Evolutionary conservation across 2,113 vertebrate species (phyloP).

Genomic region (Entomyzon cyanotis): DNA sequence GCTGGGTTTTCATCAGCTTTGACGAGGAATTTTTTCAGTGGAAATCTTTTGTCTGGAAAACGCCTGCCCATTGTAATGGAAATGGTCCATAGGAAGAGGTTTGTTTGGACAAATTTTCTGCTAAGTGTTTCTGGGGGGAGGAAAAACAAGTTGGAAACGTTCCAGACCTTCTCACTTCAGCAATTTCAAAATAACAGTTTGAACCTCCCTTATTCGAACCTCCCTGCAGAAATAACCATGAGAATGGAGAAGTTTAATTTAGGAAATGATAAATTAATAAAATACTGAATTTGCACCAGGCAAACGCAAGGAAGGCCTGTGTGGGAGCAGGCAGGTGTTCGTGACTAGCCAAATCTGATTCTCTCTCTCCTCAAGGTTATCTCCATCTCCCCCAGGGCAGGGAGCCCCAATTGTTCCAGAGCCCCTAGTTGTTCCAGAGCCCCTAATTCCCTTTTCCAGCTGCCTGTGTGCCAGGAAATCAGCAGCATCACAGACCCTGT

Average conservation of each 20-base stretch:
- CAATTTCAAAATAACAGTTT: neutral
- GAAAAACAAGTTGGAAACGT: constrained; percentile 1
- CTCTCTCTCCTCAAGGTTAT: neutral
- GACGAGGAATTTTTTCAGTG: constrained; percentile 27
- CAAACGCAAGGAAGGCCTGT: neutral
- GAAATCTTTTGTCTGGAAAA: constrained; percentile 52
- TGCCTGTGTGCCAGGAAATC: rapidly evolving
- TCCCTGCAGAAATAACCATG: neutral
- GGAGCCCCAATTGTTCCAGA: neutral
- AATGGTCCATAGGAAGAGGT: constrained; percentile 28
- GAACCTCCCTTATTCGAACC: neutral
- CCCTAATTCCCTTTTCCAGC: neutral
- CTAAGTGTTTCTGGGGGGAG: neutral
- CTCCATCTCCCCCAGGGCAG: neutral
- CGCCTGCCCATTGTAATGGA: constrained; percentile 19
- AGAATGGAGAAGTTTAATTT: neutral
- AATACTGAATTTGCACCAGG: neutral
- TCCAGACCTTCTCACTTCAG: neutral
- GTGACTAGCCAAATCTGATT: neutral
- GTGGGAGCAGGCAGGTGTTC: neutral
- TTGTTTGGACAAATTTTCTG: constrained; percentile 51
- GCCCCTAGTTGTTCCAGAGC: neutral
- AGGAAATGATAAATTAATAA: neutral
- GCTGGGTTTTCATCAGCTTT: neutral
- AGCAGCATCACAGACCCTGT: rapidly evolving